Base-by-base conservation (phyloP, 2,113 vertebrate species). In the Bos javanicus region DNA sequence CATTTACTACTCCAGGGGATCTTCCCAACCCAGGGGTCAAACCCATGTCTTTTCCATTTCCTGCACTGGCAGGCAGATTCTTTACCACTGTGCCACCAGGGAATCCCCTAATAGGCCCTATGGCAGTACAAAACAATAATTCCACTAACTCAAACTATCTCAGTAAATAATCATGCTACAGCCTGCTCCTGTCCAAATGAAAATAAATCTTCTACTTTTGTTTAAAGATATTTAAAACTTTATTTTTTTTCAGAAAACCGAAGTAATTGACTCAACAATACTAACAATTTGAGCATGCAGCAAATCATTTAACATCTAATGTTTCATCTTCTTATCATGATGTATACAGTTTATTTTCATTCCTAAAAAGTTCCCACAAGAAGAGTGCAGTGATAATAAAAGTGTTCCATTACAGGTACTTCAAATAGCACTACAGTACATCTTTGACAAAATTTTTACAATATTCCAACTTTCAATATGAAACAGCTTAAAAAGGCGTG, bases 401-500 rank as follows among this genome's bases (percentile, higher is more conserved):
- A 82, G 98, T 98, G 96, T 86, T 98, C 98, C 97, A 98, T 98
- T 98, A 96, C 94, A 98, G 96, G 97, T 98, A 98, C 97, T 98
- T 98, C 92, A 97, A 98, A 98, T 96, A 98, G 96, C 93, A 98
- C 98, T 98, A 98, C 96, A 97, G 91, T 98, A 98, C 94, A 97
- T 95, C 97, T 98, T 95, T 87, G 93, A 97, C 98, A 98, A 98
- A 97, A 98, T 98, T 95, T 98, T 97, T 98, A 98, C 92, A 96
- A 56, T 96, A 97, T 97, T 97, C 81, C 97, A 95, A 98, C 98
- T 98, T 98, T 98, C 98, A 98, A 98, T 98, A 98, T 98, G 98
- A 99, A 99, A 98, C 97, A 98, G 98, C 84, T 97, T 94, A 96
- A 94, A 97, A 96, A 82, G 95, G 80, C 91, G 59, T 93, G 33